These are phyloP conservation scores for Sebastes melanostomus DNA, from an alignment of 2,797 vertebrate genomes.

Conservation along the genomic window DNA sequence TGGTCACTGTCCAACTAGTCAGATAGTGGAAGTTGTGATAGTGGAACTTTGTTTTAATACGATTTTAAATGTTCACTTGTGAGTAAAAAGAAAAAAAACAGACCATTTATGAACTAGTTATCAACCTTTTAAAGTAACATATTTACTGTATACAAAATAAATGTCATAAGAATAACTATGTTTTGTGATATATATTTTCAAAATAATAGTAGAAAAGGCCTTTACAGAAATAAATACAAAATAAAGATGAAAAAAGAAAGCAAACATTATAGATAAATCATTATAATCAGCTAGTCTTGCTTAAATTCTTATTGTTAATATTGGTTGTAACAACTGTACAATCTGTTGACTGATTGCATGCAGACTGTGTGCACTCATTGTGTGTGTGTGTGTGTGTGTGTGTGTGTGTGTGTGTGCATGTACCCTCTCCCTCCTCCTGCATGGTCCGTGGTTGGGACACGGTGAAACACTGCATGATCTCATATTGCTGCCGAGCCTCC, in stretches of 20 bases:
- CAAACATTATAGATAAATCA: neutral
- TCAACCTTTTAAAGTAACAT: neutral
- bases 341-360: neutral
- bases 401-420: neutral
- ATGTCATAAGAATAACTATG: no score
- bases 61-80: neutral
- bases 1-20: neutral
- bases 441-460: conserved; percentile 89
- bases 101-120: neutral
- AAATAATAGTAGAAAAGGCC: no score
- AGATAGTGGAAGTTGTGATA: no score
- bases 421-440: conserved; percentile 93
- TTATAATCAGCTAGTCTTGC: neutral
- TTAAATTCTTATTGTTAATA: neutral
- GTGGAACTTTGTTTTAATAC: neutral
- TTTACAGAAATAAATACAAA: no score
- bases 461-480: conserved; percentile 96
- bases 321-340: neutral
- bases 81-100: neutral
- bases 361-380: neutral
- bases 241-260: no score
- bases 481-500: conserved; percentile 93
- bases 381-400: neutral
- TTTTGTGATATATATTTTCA: no score
- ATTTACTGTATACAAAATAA: neutral